A percentile compares a stretch with the other conserved stretches of the same genome.
phyloP scores from a whole-genome alignment of 2,113 vertebrate genomes.

The Colistium nudipinnis region DNA sequence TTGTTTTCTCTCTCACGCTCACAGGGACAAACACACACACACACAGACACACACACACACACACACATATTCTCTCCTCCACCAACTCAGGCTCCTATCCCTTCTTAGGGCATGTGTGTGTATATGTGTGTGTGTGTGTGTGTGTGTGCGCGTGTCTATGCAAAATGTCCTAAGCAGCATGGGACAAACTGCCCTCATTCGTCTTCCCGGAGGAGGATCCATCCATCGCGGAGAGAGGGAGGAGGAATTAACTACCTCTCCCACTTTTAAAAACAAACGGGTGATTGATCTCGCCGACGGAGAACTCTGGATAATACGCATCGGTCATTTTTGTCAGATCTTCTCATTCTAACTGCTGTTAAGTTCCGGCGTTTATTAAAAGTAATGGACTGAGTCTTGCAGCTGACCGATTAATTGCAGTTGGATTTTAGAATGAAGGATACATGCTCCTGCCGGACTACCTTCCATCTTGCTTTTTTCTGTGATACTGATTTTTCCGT shows the following conservation, averaged over 20 bases:
- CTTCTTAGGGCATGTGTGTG: slow-evolving; percentile 18
- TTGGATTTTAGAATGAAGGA: background rate
- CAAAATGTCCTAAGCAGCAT: slow-evolving; percentile 55
- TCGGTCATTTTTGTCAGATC: slow-evolving; percentile 55
- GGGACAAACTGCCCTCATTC: slow-evolving; percentile 68
- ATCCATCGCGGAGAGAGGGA: slow-evolving; percentile 45
- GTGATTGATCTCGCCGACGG: slow-evolving; percentile 46
- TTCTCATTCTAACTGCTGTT: slow-evolving; percentile 23
- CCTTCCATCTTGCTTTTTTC: background rate
- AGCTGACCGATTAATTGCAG: background rate
- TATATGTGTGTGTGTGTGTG: slow-evolving; percentile 19
- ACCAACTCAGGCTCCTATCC: slow-evolving; percentile 19
- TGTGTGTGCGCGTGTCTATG: slow-evolving; percentile 30
- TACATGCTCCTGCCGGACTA: background rate
- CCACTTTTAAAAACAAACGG: slow-evolving; percentile 33
- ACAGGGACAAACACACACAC: background rate
- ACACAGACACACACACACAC: background rate
- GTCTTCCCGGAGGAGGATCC: slow-evolving; percentile 63
- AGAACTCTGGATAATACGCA: slow-evolving; percentile 25
- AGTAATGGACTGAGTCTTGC: slow-evolving; percentile 19
- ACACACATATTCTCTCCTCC: slow-evolving; percentile 21
- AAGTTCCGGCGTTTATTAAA: slow-evolving; percentile 14
- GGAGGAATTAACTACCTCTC: slow-evolving; percentile 50
- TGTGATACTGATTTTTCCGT: slow-evolving; percentile 8
- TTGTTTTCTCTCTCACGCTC: too few relatives aligned